A percentile compares a stretch with the other conserved stretches of the same genome.
Conservation (phyloP, 2,888 invertebrate species). For the Apamea monoglypha region DNA sequence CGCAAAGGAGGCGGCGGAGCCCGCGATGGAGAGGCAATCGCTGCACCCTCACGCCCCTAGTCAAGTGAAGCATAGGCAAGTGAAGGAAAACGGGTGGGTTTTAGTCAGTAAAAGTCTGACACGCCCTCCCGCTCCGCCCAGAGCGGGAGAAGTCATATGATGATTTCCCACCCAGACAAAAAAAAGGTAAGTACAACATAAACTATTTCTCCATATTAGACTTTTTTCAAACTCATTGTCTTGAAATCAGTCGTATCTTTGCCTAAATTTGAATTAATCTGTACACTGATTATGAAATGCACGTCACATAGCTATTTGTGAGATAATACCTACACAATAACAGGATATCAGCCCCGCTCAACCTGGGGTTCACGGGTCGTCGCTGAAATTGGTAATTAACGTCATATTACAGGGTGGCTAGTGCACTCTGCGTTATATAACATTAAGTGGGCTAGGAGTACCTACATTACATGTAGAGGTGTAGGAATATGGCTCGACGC, state of each 20-base stretch:
- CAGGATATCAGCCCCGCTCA: constrained; percentile 12
- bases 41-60: too few relatives aligned
- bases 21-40: too few relatives aligned
- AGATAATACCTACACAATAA: constrained; percentile 22
- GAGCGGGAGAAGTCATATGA: too few relatives aligned
- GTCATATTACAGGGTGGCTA: constrained; percentile 24
- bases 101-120: too few relatives aligned
- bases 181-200: too few relatives aligned
- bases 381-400: constrained; percentile 55
- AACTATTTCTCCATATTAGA: background rate
- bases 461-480: background rate
- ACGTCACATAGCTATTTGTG: background rate
- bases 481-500: constrained; percentile 1
- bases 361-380: constrained; percentile 29
- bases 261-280: background rate
- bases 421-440: constrained; percentile 35
- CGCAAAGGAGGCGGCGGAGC: too few relatives aligned
- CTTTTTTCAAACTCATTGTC: background rate
- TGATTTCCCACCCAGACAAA: too few relatives aligned
- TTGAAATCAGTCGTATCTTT: background rate
- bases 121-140: too few relatives aligned
- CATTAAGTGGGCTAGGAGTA: background rate
- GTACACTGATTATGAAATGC: background rate
- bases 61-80: too few relatives aligned
- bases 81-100: too few relatives aligned